Evolutionary conservation across 2,797 vertebrate species (phyloP).

Genomic region (Bovichtus diacanthus): DNA sequence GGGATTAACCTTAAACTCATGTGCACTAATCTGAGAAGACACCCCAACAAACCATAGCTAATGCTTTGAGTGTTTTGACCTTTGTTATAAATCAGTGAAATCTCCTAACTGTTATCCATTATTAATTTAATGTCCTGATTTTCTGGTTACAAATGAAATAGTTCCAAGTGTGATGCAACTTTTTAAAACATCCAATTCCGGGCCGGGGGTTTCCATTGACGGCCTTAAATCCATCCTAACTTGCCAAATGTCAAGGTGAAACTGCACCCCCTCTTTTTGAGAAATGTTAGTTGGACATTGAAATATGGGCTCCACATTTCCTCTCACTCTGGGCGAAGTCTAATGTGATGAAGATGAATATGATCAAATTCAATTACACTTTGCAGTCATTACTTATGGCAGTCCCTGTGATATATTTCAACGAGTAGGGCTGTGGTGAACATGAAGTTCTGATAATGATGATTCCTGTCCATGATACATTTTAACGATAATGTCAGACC

Average conservation of each 20-base stretch:
- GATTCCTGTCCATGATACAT: conserved; percentile 47
- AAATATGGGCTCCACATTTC: conserved; percentile 50
- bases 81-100: conserved; percentile 11
- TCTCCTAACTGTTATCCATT: conserved; percentile 8
- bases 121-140: conserved; percentile 7
- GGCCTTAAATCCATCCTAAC: background rate
- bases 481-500: conserved; percentile 59
- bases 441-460: conserved; percentile 53
- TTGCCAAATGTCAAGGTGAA: conserved; percentile 34
- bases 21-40: conserved; percentile 10
- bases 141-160: conserved; percentile 12
- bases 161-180: background rate
- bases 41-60: conserved; percentile 9
- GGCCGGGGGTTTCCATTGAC: background rate
- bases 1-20: conserved; percentile 9
- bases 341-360: conserved; percentile 67
- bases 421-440: conserved; percentile 33
- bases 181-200: conserved; percentile 16
- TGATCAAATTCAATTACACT: conserved; percentile 65
- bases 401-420: conserved; percentile 50
- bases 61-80: conserved; percentile 11
- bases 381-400: conserved; percentile 46
- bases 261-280: background rate
- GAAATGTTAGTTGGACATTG: conserved; percentile 26
- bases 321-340: conserved; percentile 39